phyloP scores from a whole-genome alignment of 2,888 invertebrate species.

The Drosophila atripex region DNA sequence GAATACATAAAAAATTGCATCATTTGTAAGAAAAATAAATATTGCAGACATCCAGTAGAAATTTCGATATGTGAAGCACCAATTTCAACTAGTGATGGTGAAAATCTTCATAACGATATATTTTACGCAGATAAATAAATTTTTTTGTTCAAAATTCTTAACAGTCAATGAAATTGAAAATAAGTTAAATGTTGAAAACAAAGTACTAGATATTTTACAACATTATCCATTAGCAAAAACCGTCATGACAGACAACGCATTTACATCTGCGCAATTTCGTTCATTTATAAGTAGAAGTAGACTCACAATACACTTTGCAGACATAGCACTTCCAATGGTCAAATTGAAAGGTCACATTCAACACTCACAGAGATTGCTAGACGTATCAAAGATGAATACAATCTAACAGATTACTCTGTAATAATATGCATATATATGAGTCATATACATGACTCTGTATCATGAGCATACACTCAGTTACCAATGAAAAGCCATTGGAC shows the following conservation, averaged over 20 bases:
- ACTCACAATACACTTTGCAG: slow-evolving; percentile 1
- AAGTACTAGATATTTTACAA: not conserved
- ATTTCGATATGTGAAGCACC: not conserved
- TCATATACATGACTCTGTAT: too few species aligned
- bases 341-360: too few species aligned
- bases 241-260: too few species aligned
- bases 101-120: not conserved
- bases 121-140: not conserved
- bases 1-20: not conserved
- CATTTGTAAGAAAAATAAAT: not conserved
- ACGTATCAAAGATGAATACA: not conserved
- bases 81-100: not conserved
- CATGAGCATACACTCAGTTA: not conserved
- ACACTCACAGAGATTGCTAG: not conserved
- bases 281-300: not conserved
- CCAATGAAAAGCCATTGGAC: not conserved
- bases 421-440: too few species aligned
- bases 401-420: slow-evolving; percentile 5
- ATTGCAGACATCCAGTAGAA: not conserved
- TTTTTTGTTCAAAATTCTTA: not conserved
- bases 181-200: not conserved
- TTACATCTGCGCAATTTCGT: not conserved
- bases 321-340: not conserved
- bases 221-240: not conserved
- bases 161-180: not conserved